phyloP scores from a whole-genome alignment of 2,888 invertebrate species.

The Apodemia duryi region DNA sequence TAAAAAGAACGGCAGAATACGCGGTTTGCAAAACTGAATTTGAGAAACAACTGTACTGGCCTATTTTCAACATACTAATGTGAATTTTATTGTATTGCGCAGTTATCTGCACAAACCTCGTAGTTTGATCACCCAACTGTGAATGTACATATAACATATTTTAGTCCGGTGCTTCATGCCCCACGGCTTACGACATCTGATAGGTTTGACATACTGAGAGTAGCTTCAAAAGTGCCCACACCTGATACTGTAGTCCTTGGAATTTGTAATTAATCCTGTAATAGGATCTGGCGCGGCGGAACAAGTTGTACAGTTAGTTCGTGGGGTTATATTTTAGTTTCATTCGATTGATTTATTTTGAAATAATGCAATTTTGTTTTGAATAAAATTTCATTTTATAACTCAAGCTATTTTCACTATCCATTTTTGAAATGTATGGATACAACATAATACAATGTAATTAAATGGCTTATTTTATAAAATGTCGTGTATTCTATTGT shows the following conservation, averaged over 20 bases:
- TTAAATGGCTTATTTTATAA: too few relatives aligned
- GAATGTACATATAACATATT: not conserved
- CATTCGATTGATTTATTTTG: not conserved
- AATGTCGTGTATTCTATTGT: too few relatives aligned
- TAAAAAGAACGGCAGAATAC: not conserved
- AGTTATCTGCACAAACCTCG: not conserved
- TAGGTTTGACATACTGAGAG: constrained; percentile 57
- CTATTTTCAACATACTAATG: not conserved
- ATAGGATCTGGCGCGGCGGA: constrained; percentile 18
- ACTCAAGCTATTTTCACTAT: too few relatives aligned
- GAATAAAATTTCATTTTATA: too few relatives aligned
- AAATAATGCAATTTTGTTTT: too few relatives aligned
- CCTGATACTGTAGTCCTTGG: constrained; percentile 25
- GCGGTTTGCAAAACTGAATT: not conserved
- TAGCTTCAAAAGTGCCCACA: constrained; percentile 33
- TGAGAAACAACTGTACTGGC: not conserved
- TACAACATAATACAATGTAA: too few relatives aligned
- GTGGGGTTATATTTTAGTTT: not conserved
- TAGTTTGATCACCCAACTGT: not conserved
- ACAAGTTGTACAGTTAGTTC: not conserved
- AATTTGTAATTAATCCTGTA: constrained; percentile 30
- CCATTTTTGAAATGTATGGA: too few relatives aligned
- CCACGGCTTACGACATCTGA: constrained; percentile 52
- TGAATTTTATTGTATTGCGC: constrained; percentile 6
- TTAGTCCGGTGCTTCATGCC: constrained; percentile 41